phyloP scores from a whole-genome alignment of 1,140 invertebrate species.

The Papilio dardanus region DNA sequence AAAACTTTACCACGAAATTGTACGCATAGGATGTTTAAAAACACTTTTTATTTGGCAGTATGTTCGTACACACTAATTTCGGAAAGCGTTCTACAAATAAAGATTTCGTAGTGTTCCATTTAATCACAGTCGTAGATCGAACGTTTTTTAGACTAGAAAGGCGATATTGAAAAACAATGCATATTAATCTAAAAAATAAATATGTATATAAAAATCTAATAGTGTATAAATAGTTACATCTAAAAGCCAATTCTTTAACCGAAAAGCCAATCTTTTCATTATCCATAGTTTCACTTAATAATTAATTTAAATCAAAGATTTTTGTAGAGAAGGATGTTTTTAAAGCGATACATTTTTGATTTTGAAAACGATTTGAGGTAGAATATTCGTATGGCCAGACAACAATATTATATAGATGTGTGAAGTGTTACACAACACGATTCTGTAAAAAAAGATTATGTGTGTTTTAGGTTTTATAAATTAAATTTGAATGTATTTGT shows the following conservation, averaged over 20 bases:
- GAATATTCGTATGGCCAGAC: background rate
- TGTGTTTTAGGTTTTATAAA: background rate
- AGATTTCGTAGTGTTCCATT: too few species aligned
- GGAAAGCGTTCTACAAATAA: too few species aligned
- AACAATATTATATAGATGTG: background rate
- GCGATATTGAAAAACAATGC: background rate
- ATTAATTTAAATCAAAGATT: background rate
- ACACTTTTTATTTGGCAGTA: too few species aligned
- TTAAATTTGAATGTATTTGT: background rate
- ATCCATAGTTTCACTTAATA: background rate
- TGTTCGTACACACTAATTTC: too few species aligned
- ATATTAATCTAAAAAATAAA: conserved; percentile 12
- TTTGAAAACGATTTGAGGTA: background rate
- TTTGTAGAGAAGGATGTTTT: background rate
- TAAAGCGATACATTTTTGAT: background rate
- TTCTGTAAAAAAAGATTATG: background rate
- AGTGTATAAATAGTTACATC: background rate
- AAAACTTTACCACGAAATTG: too few species aligned
- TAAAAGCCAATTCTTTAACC: background rate
- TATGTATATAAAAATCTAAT: background rate
- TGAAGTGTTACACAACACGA: conserved; percentile 12
- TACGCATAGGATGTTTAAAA: too few species aligned
- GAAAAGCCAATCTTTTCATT: background rate
- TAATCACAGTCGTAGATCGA: too few species aligned
- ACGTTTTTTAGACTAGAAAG: background rate